phyloP scores from a whole-genome alignment of 37 sponge, comb jelly and placozoan genomes.

The Hexactinellida sp. region DNA sequence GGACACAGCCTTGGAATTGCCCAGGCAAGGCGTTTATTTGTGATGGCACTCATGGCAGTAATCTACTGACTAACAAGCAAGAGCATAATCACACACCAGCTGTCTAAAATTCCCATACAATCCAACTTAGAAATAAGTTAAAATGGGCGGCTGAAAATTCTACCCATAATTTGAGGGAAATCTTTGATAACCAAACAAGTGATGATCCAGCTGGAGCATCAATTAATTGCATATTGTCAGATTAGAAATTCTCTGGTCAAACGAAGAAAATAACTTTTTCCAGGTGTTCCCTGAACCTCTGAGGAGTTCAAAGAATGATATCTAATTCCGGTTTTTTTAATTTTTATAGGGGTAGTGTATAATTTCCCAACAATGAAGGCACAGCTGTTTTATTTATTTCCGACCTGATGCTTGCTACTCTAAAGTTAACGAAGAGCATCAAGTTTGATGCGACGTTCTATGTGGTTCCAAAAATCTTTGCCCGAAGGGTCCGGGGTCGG shows the following conservation, averaged over 20 bases:
- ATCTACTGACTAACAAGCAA: neutral
- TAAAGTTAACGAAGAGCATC: neutral
- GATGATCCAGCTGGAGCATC: neutral
- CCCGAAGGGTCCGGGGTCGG: no score
- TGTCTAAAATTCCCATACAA: neutral
- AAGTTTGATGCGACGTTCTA: neutral
- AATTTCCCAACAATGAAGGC: neutral
- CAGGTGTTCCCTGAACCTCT: neutral
- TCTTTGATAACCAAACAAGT: neutral
- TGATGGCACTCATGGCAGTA: neutral
- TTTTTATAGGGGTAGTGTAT: neutral
- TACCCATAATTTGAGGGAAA: neutral
- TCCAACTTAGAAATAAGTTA: neutral
- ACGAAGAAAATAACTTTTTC: neutral
- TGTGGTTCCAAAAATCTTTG: no score
- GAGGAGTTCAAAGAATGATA: neutral
- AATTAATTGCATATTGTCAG: neutral
- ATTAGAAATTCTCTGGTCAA: neutral
- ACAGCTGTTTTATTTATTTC: neutral
- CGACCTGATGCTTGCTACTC: neutral
- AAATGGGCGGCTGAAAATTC: neutral
- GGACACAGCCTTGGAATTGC: neutral
- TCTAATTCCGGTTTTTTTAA: neutral
- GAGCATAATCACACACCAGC: neutral
- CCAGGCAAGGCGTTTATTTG: neutral